Evolutionary conservation across 2,888 invertebrate genomes (phyloP), one percentile per base, ranked within the genome.

Genomic region (Carabus problematicus): DNA sequence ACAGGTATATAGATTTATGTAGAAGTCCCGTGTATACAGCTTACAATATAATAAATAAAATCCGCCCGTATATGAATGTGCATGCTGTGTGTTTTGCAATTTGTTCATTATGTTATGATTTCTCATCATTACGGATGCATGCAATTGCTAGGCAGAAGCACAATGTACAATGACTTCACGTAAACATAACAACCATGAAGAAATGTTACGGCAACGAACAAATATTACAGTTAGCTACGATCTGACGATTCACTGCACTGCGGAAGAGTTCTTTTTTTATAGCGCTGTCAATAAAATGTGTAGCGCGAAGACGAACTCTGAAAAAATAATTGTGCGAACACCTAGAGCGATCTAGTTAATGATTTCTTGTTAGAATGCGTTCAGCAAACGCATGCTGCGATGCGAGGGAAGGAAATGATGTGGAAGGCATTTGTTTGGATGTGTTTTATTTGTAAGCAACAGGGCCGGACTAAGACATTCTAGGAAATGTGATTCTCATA

Each of bases 241-340:
- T 29, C 29, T 29, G 42, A 9, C 56, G 49, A 66, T 59, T 47
- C 59, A 47, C 29, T 62, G 47, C 49, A 52, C 52, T 52, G 52
- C 52, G 14, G 52, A 49, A n/a, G 45, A 45, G 2, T 45, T 45
- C 7, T 56, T 56, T 18, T 29, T 19, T 29, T 59, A n/a, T n/a
- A n/a, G 52, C 12, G 60, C 59, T 67, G 67, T 67, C 67, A 60
- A 67, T 60, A 60, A 67, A 67, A 67, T 43, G 60, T 67, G 67
- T 60, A 60, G 58, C 66, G 16, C 58, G 2, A 18, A 52, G 52
- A 52, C 52, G 52, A 52, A 16, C 52, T 58, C 16, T 66, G 59
- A 47, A 67, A 67, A 60, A 67, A 67, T 67, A 67, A 67, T 60
- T 67, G 67, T 52, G 52, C 60, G 67, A 67, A 67, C 67, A 67